Percentiles rank a stretch among this genome's conserved stretches.
phyloP scores from a whole-genome alignment of 2,888 invertebrate genomes.

The Pterobdella sp. region DNA sequence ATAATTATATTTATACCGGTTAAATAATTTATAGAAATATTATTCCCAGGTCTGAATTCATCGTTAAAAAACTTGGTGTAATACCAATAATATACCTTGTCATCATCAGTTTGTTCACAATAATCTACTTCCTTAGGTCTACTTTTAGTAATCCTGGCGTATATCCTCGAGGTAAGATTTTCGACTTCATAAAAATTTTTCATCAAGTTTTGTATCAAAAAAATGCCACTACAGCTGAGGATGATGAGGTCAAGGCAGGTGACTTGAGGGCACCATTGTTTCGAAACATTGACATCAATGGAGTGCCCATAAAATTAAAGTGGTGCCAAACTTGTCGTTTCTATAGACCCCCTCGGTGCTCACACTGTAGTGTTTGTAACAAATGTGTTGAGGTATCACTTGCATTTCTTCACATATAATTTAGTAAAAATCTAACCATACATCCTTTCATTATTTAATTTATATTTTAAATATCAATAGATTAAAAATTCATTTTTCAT shows the following conservation, averaged over 20 bases:
- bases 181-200: neutral
- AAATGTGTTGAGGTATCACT: conserved; percentile 65
- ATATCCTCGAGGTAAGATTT: conserved; percentile 82
- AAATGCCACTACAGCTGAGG: conserved; percentile 43
- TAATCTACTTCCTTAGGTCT: conserved; percentile 95
- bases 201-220: neutral
- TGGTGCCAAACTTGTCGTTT: conserved; percentile 99
- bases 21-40: neutral
- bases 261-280: conserved; percentile 86
- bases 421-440: neutral
- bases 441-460: neutral
- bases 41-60: conserved; percentile 43
- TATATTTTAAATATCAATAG: neutral
- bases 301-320: conserved; percentile 97
- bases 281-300: conserved; percentile 94
- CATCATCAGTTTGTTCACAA: conserved; percentile 87
- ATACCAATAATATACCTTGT: conserved; percentile 68
- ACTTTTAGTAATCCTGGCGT: conserved; percentile 99
- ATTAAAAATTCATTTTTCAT: neutral
- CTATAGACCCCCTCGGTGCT: conserved; percentile 95
- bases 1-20: neutral
- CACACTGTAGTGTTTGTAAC: conserved; percentile 98
- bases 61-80: conserved; percentile 39
- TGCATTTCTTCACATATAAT: conserved; percentile 17
- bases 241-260: conserved; percentile 65